These are phyloP conservation scores for Smutsia temminckii DNA, from an alignment of 2,797 vertebrate species.

Conservation along the genomic window DNA sequence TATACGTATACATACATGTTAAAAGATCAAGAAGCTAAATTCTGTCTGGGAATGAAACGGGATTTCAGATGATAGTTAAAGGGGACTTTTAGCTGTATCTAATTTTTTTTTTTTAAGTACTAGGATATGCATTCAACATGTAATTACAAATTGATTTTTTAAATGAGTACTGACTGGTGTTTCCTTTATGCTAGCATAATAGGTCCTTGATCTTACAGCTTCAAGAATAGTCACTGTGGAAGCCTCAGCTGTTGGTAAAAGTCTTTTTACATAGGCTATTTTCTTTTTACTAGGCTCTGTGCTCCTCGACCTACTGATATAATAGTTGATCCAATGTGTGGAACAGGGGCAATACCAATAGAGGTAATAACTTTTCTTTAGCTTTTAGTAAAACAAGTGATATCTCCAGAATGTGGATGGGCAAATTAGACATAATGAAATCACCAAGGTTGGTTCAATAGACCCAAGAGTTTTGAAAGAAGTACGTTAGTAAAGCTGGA, in stretches of 20 bases:
- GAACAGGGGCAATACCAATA: conserved; percentile 96
- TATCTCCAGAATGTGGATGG: background rate
- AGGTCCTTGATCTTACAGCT: background rate
- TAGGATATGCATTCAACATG: background rate
- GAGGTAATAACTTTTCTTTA: conserved; percentile 89
- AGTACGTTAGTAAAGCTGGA: background rate
- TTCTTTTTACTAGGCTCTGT: conserved; percentile 89
- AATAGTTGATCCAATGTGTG: conserved; percentile 98
- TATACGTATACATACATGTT: background rate
- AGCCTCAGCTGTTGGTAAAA: background rate
- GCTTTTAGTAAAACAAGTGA: conserved; percentile 14
- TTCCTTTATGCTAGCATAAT: background rate
- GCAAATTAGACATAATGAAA: conserved; percentile 8
- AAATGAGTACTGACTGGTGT: conserved; percentile 16
- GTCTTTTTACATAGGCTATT: conserved; percentile 24
- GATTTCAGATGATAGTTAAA: conserved; percentile 17
- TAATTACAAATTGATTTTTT: conserved; percentile 31
- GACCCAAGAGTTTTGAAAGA: conserved; percentile 24
- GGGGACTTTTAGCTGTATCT: background rate
- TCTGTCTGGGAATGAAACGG: background rate
- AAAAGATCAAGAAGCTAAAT: conserved; percentile 11
- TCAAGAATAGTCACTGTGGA: conserved; percentile 9
- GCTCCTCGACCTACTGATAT: conserved; percentile 93
- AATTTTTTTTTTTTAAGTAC: background rate
- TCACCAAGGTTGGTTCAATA: background rate